These are phyloP conservation scores for Hermatobates lingyangjiaoensis DNA, from an alignment of 1,140 invertebrate genomes.

Conservation along the genomic window DNA sequence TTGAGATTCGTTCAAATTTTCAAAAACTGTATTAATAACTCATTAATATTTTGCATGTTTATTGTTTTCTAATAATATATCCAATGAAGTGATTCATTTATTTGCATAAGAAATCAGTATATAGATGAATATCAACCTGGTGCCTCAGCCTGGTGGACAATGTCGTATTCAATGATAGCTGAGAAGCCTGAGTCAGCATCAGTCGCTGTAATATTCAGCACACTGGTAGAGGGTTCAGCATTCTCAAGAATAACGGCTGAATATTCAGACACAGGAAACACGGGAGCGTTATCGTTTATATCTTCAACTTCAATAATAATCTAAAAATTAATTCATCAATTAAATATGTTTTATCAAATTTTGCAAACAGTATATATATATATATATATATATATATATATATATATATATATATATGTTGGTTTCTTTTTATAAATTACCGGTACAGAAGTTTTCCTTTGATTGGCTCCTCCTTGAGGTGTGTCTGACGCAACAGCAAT, in stretches of 20 bases:
- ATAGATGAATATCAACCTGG: constrained; percentile 38
- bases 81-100: not conserved
- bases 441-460: constrained; percentile 32
- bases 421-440: too few species aligned
- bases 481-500: constrained; percentile 54
- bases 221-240: constrained; percentile 37
- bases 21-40: too few species aligned
- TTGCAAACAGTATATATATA: too few species aligned
- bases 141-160: constrained; percentile 49
- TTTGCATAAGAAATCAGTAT: not conserved
- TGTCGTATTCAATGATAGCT: constrained; percentile 43
- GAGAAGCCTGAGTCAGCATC: constrained; percentile 56
- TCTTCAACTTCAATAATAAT: constrained; percentile 54
- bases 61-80: not conserved
- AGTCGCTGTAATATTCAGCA: constrained; percentile 53
- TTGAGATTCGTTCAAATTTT: too few species aligned
- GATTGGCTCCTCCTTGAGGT: constrained; percentile 40
- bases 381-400: too few species aligned
- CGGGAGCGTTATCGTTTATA: constrained; percentile 63
- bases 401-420: too few species aligned
- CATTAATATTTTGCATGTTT: too few species aligned
- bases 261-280: constrained; percentile 22
- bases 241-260: constrained; percentile 53
- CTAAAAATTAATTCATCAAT: constrained; percentile 4
- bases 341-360: too few species aligned